Percentiles rank a stretch among this genome's conserved stretches.
Evolutionary conservation across 2,888 invertebrate genomes (phyloP).

Genomic region (Rhaphigaster nebulosa): DNA sequence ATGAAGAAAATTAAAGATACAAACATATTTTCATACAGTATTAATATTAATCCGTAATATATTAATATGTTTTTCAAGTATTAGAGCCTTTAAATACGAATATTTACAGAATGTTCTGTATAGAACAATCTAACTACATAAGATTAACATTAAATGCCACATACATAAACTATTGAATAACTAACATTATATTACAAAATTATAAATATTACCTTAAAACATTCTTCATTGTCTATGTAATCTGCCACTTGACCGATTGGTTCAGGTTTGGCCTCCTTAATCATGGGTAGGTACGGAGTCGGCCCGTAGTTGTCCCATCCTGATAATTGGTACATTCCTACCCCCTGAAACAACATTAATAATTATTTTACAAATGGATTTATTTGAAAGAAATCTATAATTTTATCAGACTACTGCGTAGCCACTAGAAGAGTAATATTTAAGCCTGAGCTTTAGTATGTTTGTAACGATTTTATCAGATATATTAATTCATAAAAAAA

Average conservation of each 20-base stretch:
- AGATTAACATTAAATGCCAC: too few species aligned
- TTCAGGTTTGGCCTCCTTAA: slow-evolving; percentile 76
- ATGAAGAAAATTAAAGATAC: background rate
- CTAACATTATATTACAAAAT: background rate
- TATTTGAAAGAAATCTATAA: background rate
- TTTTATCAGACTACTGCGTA: background rate
- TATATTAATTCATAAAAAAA: background rate
- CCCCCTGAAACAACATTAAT: slow-evolving; percentile 55
- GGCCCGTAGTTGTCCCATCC: slow-evolving; percentile 66
- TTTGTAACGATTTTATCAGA: too few species aligned
- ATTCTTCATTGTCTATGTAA: slow-evolving; percentile 85
- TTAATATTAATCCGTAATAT: too few species aligned
- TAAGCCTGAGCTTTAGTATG: too few species aligned
- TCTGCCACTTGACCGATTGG: slow-evolving; percentile 86
- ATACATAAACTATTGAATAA: background rate
- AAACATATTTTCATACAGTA: background rate
- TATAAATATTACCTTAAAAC: slow-evolving; percentile 75
- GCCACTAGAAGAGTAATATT: too few species aligned
- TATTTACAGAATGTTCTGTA: background rate
- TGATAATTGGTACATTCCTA: slow-evolving; percentile 58
- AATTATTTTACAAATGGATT: background rate
- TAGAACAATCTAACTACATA: too few species aligned
- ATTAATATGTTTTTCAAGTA: too few species aligned
- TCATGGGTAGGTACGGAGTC: slow-evolving; percentile 69
- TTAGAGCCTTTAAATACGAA: background rate